These are phyloP conservation scores for Hydra vulgaris DNA, from an alignment of 30 jellyfish, hydroid and myxozoan genomes.

Conservation along the genomic window DNA sequence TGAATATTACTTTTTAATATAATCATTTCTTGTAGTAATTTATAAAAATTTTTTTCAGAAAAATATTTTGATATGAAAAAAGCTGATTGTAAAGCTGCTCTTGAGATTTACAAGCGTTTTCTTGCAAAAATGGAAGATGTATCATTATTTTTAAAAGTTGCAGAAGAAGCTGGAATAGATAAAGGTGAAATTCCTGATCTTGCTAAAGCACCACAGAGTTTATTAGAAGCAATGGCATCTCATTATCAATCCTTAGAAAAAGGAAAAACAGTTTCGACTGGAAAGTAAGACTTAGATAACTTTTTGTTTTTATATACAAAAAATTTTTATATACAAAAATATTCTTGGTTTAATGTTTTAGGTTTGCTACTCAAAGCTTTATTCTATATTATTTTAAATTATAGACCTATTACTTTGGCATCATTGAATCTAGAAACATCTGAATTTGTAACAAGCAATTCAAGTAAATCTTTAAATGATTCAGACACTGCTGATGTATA, in stretches of 20 bases:
- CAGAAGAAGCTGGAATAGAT: slow-evolving; percentile 97
- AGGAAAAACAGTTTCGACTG: slow-evolving; percentile 61
- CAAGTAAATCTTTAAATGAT: not conserved
- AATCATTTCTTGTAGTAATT: too few relatives aligned
- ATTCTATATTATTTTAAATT: not conserved
- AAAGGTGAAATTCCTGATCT: slow-evolving; percentile 92
- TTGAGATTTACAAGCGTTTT: slow-evolving; percentile 78
- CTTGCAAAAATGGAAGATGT: slow-evolving; percentile 88
- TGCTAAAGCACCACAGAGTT: slow-evolving; percentile 84
- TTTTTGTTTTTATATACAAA: too few relatives aligned
- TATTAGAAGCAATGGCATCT: slow-evolving; percentile 60
- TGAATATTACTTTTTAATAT: too few relatives aligned
- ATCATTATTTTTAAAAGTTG: slow-evolving; percentile 68
- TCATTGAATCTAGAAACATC: not conserved
- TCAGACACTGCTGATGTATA: slow-evolving; percentile 16
- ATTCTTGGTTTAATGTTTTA: not conserved
- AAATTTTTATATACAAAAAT: not conserved
- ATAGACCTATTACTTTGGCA: not conserved
- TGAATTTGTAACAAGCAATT: not conserved
- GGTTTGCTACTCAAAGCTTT: too few relatives aligned
- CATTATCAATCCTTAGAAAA: slow-evolving; percentile 74
- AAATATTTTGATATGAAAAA: slow-evolving; percentile 89
- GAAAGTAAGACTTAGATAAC: slow-evolving; percentile 34
- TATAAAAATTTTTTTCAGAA: slow-evolving; percentile 25
- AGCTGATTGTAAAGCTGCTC: slow-evolving; percentile 64